These are phyloP conservation scores for Corydoras sp. DNA, from an alignment of 2,113 vertebrate species.

Conservation along the genomic window DNA sequence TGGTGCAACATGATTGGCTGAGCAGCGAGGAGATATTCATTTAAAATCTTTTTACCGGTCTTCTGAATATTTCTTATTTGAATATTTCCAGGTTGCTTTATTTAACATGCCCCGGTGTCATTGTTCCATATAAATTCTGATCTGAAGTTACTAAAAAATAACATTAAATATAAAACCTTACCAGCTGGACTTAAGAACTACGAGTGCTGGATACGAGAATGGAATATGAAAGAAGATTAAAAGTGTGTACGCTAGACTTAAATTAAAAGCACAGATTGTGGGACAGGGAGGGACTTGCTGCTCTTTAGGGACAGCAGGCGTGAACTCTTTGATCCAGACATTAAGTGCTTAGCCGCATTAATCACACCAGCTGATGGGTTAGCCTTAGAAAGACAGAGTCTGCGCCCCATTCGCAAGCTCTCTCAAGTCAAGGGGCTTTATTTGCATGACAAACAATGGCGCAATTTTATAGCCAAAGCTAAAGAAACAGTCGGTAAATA, in stretches of 20 bases:
- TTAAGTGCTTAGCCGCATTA: slow-evolving; percentile 58
- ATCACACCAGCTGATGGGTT: slow-evolving; percentile 51
- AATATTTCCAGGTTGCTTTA: too few species aligned
- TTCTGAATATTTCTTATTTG: too few species aligned
- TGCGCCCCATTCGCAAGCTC: neutral
- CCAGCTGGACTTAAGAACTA: too few species aligned
- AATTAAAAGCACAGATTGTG: slow-evolving; percentile 7
- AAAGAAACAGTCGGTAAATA: too few species aligned
- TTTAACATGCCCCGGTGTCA: too few species aligned
- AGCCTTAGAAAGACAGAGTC: slow-evolving; percentile 22
- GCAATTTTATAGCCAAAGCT: too few species aligned
- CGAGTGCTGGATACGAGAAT: neutral
- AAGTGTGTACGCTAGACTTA: neutral
- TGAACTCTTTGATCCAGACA: slow-evolving; percentile 55
- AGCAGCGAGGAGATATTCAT: too few species aligned
- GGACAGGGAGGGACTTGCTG: neutral
- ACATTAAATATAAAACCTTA: too few species aligned
- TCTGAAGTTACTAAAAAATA: too few species aligned
- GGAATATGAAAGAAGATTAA: neutral
- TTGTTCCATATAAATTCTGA: too few species aligned
- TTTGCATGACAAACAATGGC: neutral
- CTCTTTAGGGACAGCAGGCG: slow-evolving; percentile 46
- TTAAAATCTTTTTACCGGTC: too few species aligned
- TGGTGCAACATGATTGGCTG: too few species aligned
- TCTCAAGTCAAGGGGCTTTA: neutral